phyloP scores from a whole-genome alignment of 2,888 invertebrate genomes.

The Apeira syringaria region DNA sequence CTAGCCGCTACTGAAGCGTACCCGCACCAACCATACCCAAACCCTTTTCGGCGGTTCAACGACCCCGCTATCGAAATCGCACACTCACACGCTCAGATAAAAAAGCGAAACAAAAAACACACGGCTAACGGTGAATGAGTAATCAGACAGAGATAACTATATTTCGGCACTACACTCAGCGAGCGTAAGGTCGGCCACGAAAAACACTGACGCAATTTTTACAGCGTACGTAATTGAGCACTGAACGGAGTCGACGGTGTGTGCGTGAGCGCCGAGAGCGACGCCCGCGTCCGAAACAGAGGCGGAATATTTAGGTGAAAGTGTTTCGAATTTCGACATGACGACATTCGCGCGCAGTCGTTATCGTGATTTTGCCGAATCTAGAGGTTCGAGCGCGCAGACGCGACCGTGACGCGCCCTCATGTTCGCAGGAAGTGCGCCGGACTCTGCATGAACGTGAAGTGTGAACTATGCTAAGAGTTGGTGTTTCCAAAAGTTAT shows the following conservation, averaged over 20 bases:
- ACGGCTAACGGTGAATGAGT: constrained; percentile 70
- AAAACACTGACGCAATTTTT: constrained; percentile 84
- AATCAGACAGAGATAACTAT: constrained; percentile 78
- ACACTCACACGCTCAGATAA: constrained; percentile 78
- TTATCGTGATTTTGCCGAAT: constrained; percentile 84
- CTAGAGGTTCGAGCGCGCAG: constrained; percentile 75
- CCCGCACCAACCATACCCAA: constrained; percentile 57
- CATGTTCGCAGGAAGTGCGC: constrained; percentile 65
- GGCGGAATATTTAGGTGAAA: constrained; percentile 84
- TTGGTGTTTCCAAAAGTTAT: constrained; percentile 66
- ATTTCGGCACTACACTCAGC: constrained; percentile 70
- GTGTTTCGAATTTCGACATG: constrained; percentile 84
- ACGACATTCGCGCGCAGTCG: constrained; percentile 83
- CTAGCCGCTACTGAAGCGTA: constrained; percentile 60
- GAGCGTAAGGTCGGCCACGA: constrained; percentile 77
- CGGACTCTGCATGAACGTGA: constrained; percentile 59
- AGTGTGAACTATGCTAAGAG: constrained; percentile 73
- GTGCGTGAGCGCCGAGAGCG: constrained; percentile 82
- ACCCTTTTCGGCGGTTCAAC: constrained; percentile 77
- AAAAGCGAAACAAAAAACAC: constrained; percentile 74
- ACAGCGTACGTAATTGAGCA: constrained; percentile 80
- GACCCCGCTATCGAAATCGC: constrained; percentile 82
- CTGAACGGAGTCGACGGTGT: constrained; percentile 67
- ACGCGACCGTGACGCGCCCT: constrained; percentile 51
- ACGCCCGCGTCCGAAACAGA: constrained; percentile 83